These are phyloP conservation scores for Neodon shergylaensis DNA, from an alignment of 2,113 vertebrate genomes.

Conservation along the genomic window DNA sequence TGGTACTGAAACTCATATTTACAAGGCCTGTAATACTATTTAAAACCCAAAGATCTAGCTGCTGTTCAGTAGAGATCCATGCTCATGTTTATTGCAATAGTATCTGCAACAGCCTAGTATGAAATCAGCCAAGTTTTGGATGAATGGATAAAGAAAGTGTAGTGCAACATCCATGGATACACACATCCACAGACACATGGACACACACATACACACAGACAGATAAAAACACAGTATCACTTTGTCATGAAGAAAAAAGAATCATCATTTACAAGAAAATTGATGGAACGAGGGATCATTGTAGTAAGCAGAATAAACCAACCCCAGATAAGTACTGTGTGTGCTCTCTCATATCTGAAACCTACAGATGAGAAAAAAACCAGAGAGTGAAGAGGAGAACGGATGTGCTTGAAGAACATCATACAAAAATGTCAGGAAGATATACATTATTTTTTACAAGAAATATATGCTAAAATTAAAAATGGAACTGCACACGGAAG, in stretches of 20 bases:
- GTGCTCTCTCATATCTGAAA: neutral
- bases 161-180: neutral
- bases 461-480: neutral
- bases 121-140: neutral
- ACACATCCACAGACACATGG: neutral
- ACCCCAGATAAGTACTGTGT: neutral
- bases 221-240: neutral
- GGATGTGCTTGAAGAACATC: neutral
- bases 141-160: neutral
- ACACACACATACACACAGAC: neutral
- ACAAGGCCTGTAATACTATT: neutral
- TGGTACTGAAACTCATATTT: neutral
- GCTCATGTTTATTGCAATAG: neutral
- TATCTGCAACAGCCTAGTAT: neutral
- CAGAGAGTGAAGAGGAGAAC: neutral
- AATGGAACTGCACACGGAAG: neutral
- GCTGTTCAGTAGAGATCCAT: neutral
- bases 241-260: neutral
- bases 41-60: neutral
- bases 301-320: neutral
- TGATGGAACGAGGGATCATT: neutral
- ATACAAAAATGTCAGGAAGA: neutral
- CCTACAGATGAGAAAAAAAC: neutral
- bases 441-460: neutral
- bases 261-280: neutral